Conservation (phyloP, 2,797 vertebrate species). For the Sparus aurata region DNA sequence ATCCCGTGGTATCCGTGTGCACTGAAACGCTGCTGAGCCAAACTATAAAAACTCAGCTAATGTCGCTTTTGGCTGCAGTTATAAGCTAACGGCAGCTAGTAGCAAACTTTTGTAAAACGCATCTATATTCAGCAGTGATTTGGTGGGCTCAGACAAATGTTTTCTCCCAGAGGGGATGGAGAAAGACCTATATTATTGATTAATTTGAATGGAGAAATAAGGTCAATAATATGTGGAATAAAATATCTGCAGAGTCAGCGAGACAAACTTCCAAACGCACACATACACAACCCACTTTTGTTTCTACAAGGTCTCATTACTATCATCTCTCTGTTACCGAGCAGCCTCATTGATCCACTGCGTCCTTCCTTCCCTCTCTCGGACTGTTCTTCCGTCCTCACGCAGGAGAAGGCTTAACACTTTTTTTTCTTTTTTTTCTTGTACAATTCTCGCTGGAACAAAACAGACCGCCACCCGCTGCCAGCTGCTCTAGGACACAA, state of each 20-base stretch:
- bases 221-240: conserved; percentile 22
- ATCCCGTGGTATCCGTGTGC: no score
- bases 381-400: conserved; percentile 45
- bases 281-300: conserved; percentile 14
- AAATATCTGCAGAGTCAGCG: conserved; percentile 35
- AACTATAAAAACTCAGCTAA: no score
- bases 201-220: neutral
- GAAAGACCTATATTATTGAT: neutral
- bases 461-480: conserved; percentile 51
- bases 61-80: no score
- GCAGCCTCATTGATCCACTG: conserved; percentile 58
- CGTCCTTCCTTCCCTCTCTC: conserved; percentile 52
- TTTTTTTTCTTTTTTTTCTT: conserved; percentile 5
- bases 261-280: conserved; percentile 16
- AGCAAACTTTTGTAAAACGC: no score
- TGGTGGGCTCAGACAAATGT: no score
- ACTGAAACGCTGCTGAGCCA: no score
- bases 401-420: conserved; percentile 48
- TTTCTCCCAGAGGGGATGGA: no score
- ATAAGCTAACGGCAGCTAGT: no score
- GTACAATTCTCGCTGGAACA: conserved; percentile 37
- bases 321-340: conserved; percentile 34
- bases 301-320: conserved; percentile 18
- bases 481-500: conserved; percentile 52
- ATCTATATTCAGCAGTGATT: no score